Conservation (phyloP, 1,140 invertebrate genomes). For the Penaeus indicus region DNA sequence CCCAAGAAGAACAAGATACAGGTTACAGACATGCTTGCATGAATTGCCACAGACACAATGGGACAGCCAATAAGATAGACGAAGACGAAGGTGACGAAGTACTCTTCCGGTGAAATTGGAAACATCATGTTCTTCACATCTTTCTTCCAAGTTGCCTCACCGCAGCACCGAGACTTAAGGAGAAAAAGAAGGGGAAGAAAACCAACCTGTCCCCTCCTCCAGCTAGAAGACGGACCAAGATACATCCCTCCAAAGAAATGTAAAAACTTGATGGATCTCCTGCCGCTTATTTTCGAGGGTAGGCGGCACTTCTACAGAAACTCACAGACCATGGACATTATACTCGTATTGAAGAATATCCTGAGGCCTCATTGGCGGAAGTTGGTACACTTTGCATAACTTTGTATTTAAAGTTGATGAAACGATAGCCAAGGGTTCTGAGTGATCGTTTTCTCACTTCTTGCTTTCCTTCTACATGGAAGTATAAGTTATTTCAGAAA, state of each 20-base stretch:
- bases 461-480: too few relatives aligned
- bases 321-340: background rate
- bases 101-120: conserved; percentile 27
- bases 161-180: conserved; percentile 10
- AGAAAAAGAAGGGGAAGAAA: conserved; percentile 21
- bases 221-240: conserved; percentile 24
- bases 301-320: conserved; percentile 22
- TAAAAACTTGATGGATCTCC: conserved; percentile 12
- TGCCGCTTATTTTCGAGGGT: background rate
- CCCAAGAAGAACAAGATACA: too few relatives aligned
- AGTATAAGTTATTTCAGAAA: too few relatives aligned
- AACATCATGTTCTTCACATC: conserved; percentile 14
- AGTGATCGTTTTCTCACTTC: too few relatives aligned
- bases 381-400: background rate
- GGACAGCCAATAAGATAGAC: conserved; percentile 40
- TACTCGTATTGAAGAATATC: conserved; percentile 32
- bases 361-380: background rate
- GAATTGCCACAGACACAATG: conserved; percentile 28
- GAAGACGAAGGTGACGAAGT: conserved; percentile 16
- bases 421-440: too few relatives aligned
- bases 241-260: conserved; percentile 8
- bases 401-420: background rate
- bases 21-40: background rate
- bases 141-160: conserved; percentile 11
- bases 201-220: conserved; percentile 26